Evolutionary conservation across 2,888 invertebrate genomes (phyloP), one percentile per base, ranked within the genome.

Genomic region (Limnephilus lunatus): DNA sequence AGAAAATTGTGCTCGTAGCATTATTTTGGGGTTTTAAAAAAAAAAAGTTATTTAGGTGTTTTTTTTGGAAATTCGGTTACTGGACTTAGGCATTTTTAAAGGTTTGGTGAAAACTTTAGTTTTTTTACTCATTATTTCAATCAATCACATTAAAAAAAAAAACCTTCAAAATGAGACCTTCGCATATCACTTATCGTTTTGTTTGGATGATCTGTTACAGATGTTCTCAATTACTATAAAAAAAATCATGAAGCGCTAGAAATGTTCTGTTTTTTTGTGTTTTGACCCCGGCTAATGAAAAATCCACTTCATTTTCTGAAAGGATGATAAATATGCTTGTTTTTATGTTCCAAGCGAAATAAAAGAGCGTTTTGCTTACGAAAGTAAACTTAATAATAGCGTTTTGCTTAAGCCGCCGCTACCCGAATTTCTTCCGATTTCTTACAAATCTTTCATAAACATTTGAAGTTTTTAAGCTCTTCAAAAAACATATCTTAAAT

Each of bases 301-400:
- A 31, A 86, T 44, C 83, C 31, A 68, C 53, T 25, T 53, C 31
- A 80, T 89, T 81, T 92, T 81, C 88, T 93, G 80, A 93, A 92
- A 91, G 95, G 95, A 91, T 89, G 90, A 91, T 91, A 92, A 68
- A 92, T 7, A 68, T n/a, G 68, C 68, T 68, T 68, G 68, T 68
- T 19, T 68, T 68, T 68, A n/a, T n/a, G 5, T 68, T 68, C n/a
- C 25, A 68, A 68, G 68, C 68, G 25, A 68, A 68, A 68, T 9
- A 9, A 68, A 68, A 68, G 1, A 68, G n/a, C 68, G 68, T 68
- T 68, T n/a, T 68, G 9, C 68, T 68, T n/a, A 68, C 2, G 68
- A 53, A 15, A 53, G 3, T 19, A 53, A 53, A 53, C 15, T 12
- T 9, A n/a, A 68, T 35, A 68, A 25, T 5, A 68, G n/a, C n/a